Base-by-base conservation (phyloP, 2,888 invertebrate species). In the Belgica antarctica region DNA sequence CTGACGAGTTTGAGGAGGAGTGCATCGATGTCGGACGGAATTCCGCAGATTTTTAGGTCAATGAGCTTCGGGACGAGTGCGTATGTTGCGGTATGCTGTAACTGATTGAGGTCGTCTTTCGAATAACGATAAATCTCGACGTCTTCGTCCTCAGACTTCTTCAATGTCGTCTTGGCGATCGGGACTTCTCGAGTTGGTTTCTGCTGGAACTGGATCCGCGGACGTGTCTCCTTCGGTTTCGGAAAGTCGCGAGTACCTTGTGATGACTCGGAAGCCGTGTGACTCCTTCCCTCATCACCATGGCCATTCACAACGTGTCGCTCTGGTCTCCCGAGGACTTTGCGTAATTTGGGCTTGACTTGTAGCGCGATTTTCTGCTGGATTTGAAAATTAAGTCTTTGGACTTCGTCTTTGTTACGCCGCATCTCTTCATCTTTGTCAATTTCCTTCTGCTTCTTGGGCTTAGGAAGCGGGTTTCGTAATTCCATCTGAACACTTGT, bases 101-200 rank as follows among this genome's bases (percentile, higher is more conserved):
- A 15, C 15, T 57, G 28, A 57, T 57, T 31, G 12, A 68, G 19
- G 12, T 68, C 27, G 3, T 52, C 68, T 15, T 17, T 4, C 19
- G 68, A 12, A 12, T 68, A 68, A 17, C 68, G 52, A 57, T 68
- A 68, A n/a, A 68, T 57, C 24, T 68, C 68, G 7, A 4, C n/a
- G 5, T 22, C 19, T 31, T 24, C 59, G 8, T 19, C 24, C 4
- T 19, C 8, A 4, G 19, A 17, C 2, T 22, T 19, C 2, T 2
- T 2, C 8, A 59, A 10, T 12, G 19, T 4, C 2, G 59, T 59
- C 12, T 27, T 24, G n/a, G 2, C 27, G n/a, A 59, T 59, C 12
- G 59, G 25, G 1, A 59, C 59, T 7, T 25, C 25, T 3, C 27
- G 5, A 3, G 59, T 52, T n/a, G n/a, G 7, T 5, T 12, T 46